A percentile compares a stretch with the other conserved stretches of the same genome.
phyloP scores from a whole-genome alignment of 2,888 invertebrate genomes.

The Aphrophora alni region DNA sequence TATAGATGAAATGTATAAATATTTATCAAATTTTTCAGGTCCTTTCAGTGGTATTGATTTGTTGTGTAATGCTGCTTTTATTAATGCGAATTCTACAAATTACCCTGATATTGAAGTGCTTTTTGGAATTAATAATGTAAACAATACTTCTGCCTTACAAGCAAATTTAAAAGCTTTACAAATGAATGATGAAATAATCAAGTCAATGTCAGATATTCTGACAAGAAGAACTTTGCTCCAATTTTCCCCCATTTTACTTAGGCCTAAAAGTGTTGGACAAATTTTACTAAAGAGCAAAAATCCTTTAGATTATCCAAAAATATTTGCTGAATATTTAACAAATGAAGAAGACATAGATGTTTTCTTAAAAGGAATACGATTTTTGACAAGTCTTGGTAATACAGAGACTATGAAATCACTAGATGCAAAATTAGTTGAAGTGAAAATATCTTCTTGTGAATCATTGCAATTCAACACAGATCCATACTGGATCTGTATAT shows the following conservation, averaged over 20 bases:
- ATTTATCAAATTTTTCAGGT: slow-evolving; percentile 53
- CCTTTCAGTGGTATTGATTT: slow-evolving; percentile 58
- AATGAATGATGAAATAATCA: slow-evolving; percentile 19
- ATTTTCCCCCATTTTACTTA: slow-evolving; percentile 48
- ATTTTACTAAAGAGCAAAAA: slow-evolving; percentile 45
- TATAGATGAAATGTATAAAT: slow-evolving; percentile 55
- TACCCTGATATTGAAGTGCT: slow-evolving; percentile 53
- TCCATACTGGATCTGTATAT: slow-evolving; percentile 65
- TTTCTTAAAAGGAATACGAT: slow-evolving; percentile 46
- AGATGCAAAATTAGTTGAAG: slow-evolving; percentile 58
- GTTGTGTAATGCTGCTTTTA: slow-evolving; percentile 59
- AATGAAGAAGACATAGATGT: slow-evolving; percentile 43
- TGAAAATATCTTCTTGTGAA: slow-evolving; percentile 64
- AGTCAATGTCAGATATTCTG: background rate
- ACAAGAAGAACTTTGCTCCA: slow-evolving; percentile 40
- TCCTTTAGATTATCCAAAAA: slow-evolving; percentile 47
- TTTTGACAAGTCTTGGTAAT: slow-evolving; percentile 49
- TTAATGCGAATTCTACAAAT: slow-evolving; percentile 53
- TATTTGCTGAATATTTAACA: slow-evolving; percentile 47
- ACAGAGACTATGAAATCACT: slow-evolving; percentile 49
- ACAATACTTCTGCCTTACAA: slow-evolving; percentile 22
- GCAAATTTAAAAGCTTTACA: slow-evolving; percentile 4
- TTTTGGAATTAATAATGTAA: slow-evolving; percentile 42
- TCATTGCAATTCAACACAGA: slow-evolving; percentile 36
- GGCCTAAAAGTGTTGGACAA: slow-evolving; percentile 48